Base-by-base conservation (phyloP, 1,140 invertebrate genomes). In the Formica selysi region DNA sequence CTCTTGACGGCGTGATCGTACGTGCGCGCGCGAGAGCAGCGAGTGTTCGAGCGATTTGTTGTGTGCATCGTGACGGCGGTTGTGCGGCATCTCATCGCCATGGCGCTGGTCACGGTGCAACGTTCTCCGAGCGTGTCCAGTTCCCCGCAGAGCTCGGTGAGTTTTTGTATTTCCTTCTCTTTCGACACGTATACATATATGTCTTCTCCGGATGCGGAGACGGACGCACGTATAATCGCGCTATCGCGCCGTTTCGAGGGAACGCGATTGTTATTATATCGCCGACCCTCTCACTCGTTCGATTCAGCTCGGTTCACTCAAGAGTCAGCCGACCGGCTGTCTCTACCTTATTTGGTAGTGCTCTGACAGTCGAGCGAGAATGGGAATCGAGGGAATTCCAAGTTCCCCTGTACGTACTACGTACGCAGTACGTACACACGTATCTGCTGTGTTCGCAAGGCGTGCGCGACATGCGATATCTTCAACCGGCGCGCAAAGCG, bases 51-150 rank as follows among this genome's bases (percentile, higher is more conserved):
- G 91, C 92, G 90, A 86, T 87, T 19, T 81, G 70, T 61, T 26
- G 11, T 26, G 11, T 74, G 73, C 51, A 64, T n/a, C 64, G 76
- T 32, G 68, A 79, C 59, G 76, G 67, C 85, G 81, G 89, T 62
- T 51, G 13, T 51, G 3, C 4, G 3, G 48, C 68, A 65, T 91
- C 78, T 16, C 16, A 44, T 44, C 48, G 13, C 85, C 91, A 97
- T 97, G 97, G 96, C 97, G 93, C 95, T 97, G 93, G 97, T 97
- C 92, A 97, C 96, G 87, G 96, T 97, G 90, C 96, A 97, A 92
- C 95, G 96, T 88, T 97, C 96, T 84, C 97, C 96, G 85, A 97
- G 96, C 92, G 96, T 96, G 84, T 96, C 96, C 93, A 97, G 96
- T 94, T 97, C 96, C 88, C 96, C 96, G 59, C 96, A 96, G 92